Conservation (phyloP, 2,888 invertebrate species). For the Ligdia adustata region DNA sequence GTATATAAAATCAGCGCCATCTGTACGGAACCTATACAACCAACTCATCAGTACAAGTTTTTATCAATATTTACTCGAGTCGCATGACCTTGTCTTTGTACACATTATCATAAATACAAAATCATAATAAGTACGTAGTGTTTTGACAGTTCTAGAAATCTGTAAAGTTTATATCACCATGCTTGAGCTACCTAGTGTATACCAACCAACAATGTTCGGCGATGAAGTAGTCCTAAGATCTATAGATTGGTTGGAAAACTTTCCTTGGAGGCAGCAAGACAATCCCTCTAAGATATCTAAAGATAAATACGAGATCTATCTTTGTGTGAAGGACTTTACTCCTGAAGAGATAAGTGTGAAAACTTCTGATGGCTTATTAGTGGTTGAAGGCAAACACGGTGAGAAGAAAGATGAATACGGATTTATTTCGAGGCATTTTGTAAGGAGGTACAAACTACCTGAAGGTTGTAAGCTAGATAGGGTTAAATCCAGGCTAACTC, state of each 20-base stretch:
- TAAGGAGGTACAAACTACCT: conserved; percentile 58
- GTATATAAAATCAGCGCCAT: conserved; percentile 37
- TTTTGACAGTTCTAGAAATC: conserved; percentile 25
- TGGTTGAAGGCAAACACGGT: conserved; percentile 64
- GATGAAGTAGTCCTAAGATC: conserved; percentile 65
- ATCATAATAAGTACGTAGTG: background rate
- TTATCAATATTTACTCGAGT: conserved; percentile 15
- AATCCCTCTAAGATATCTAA: conserved; percentile 46
- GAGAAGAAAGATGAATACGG: conserved; percentile 66
- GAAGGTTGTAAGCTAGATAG: conserved; percentile 55
- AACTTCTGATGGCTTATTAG: conserved; percentile 50
- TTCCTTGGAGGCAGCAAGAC: conserved; percentile 64
- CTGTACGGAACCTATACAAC: conserved; percentile 32
- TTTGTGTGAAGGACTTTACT: conserved; percentile 60
- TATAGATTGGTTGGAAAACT: conserved; percentile 68
- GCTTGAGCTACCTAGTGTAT: conserved; percentile 29
- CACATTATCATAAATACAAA: background rate
- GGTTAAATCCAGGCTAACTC: conserved; percentile 56
- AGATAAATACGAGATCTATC: conserved; percentile 58
- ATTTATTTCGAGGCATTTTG: conserved; percentile 58
- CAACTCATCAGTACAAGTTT: conserved; percentile 31
- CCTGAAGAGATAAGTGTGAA: conserved; percentile 61
- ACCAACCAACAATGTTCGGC: conserved; percentile 53
- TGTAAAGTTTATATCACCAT: conserved; percentile 15
- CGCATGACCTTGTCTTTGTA: conserved; percentile 17